Conservation (phyloP, 2,113 vertebrate species). For the Triplophysa tibetana region DNA sequence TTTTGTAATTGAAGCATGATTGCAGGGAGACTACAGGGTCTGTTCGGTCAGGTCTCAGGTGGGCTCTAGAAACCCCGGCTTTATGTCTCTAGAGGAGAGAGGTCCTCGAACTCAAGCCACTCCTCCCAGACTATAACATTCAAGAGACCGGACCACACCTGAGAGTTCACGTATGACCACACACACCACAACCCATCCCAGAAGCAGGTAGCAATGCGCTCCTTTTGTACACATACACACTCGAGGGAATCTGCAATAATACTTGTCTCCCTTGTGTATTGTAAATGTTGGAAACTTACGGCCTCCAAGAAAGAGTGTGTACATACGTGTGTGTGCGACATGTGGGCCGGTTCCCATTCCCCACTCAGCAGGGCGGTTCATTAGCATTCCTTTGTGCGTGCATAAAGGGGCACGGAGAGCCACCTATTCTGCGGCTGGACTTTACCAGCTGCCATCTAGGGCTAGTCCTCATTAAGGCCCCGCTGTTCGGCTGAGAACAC, state of each 20-base stretch:
- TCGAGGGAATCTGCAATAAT: slow-evolving; percentile 32
- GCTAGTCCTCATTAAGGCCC: slow-evolving; percentile 93
- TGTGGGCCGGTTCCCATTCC: slow-evolving; percentile 98
- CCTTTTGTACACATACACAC: slow-evolving; percentile 16
- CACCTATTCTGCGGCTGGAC: slow-evolving; percentile 91
- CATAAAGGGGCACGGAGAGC: slow-evolving; percentile 86
- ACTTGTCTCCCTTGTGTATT: slow-evolving; percentile 45
- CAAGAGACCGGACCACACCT: background rate
- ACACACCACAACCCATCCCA: slow-evolving; percentile 9
- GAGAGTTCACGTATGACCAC: background rate
- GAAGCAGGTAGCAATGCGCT: slow-evolving; percentile 18
- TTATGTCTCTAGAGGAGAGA: slow-evolving; percentile 43
- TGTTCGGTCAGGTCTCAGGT: slow-evolving; percentile 41
- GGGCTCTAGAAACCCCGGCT: slow-evolving; percentile 43
- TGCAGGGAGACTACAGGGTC: slow-evolving; percentile 4
- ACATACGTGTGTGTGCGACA: slow-evolving; percentile 74
- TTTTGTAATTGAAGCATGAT: slow-evolving; percentile 43
- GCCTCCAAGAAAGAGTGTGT: slow-evolving; percentile 40
- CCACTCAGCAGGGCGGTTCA: slow-evolving; percentile 92
- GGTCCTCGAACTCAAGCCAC: slow-evolving; percentile 36
- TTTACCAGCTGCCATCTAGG: slow-evolving; percentile 99
- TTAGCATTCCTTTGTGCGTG: slow-evolving; percentile 98
- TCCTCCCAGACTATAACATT: slow-evolving; percentile 4
- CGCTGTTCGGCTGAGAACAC: slow-evolving; percentile 97
- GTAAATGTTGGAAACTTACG: slow-evolving; percentile 50